Evolutionary conservation across 2,888 invertebrate genomes (phyloP), one percentile per base, ranked within the genome.

Genomic region (Barypeithes pellucidus): DNA sequence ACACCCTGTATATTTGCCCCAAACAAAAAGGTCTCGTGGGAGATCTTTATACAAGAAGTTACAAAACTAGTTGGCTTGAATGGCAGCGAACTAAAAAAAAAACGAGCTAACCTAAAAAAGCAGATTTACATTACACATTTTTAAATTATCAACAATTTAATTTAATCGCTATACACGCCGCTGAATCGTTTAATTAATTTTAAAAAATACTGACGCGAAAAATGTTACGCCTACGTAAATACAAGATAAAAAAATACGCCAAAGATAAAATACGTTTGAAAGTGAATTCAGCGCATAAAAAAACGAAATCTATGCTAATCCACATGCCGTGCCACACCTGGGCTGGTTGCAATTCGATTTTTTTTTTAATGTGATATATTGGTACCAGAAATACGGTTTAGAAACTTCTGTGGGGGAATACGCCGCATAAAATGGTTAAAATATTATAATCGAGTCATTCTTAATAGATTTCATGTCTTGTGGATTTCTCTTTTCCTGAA

Each of bases 331-430:
- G 33, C 54, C 54, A 11, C 33, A 33, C 54, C 54, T 33, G 14
- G 29, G 12, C 12, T 5, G 24, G 24, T 24, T 20, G 52, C 16
- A 45, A 52, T 52, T 52, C 14, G 50, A 33, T 33, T 33, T 54
- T 54, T 33, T 54, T 54, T 57, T 57, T 36, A 57, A 57, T 57
- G 54, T 57, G 54, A 57, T 57, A 57, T 57, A 57, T 33, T 18
- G 33, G 54, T 57, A 33, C 33, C 16, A 14, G 52, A 20, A 12
- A n/a, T 50, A n/a, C 50, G n/a, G 22, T 57, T 33, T 57, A 57
- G 54, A 57, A 33, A 57, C 18, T 14, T 33, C n/a, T n/a, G 0
- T 18, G 33, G 54, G 54, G 54, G 16, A 50, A 50, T 50, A 11
- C 16, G 12, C 20, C 24, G 14, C 54, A 57, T 57, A 57, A 57